These are phyloP conservation scores for Meloidogyne chitwoodi DNA, from an alignment of 1,140 invertebrate genomes.

Conservation along the genomic window DNA sequence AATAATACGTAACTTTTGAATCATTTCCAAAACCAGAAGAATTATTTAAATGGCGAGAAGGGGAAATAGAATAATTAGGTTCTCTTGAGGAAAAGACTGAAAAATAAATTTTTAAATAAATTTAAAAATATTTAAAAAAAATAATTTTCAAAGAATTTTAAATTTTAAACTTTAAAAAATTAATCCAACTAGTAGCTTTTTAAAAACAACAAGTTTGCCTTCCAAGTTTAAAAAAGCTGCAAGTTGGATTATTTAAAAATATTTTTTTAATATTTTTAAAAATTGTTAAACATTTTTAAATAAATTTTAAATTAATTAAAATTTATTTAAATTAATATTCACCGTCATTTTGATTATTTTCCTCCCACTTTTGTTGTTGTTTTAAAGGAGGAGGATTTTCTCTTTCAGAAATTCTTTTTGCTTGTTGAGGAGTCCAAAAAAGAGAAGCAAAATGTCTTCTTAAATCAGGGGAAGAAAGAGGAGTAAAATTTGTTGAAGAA, in stretches of 20 bases:
- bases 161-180: too few relatives aligned
- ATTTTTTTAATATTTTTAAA: too few relatives aligned
- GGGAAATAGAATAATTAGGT: neutral
- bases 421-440: conserved; percentile 19
- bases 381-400: neutral
- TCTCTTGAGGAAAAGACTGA: neutral
- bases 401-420: conserved; percentile 8
- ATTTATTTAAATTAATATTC: too few relatives aligned
- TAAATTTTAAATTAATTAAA: too few relatives aligned
- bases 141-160: too few relatives aligned
- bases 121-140: too few relatives aligned
- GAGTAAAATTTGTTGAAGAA: neutral
- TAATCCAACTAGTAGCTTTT: too few relatives aligned
- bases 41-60: neutral
- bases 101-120: neutral
- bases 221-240: too few relatives aligned
- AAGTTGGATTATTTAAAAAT: too few relatives aligned
- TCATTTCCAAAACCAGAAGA: neutral
- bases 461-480: conserved; percentile 1
- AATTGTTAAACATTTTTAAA: too few relatives aligned
- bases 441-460: conserved; percentile 2
- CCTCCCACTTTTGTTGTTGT: neutral
- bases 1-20: conserved; percentile 15
- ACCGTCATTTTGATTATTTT: too few relatives aligned
- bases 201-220: too few relatives aligned